A percentile compares a stretch with the other conserved stretches of the same genome.
These are phyloP conservation scores for Tachyglossus aculeatus DNA, from an alignment of 2,797 vertebrate species.

Conservation along the genomic window DNA sequence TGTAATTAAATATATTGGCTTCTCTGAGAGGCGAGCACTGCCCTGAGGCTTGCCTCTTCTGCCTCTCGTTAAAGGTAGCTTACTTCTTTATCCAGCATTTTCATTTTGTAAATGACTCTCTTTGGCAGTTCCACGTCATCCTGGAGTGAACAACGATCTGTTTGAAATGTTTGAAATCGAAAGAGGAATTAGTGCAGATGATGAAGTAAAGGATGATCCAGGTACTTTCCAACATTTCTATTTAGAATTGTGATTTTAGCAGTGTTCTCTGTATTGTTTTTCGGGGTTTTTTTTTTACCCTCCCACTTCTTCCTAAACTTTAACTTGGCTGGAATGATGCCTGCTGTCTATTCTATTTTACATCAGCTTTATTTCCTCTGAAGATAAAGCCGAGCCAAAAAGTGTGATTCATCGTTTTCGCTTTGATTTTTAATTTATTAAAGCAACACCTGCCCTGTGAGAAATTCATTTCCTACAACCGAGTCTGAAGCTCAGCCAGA, in stretches of 20 bases:
- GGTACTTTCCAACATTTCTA: conserved; percentile 67
- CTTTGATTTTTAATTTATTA: neutral
- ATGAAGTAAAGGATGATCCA: conserved; percentile 89
- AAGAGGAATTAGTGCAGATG: conserved; percentile 89
- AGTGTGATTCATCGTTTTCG: neutral
- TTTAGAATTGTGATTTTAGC: neutral
- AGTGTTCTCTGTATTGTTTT: neutral
- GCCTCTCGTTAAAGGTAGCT: conserved; percentile 17
- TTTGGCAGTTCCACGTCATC: conserved; percentile 88
- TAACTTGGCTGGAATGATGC: neutral
- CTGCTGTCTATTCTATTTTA: neutral
- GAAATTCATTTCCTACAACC: conserved; percentile 22
- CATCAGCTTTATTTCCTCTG: neutral
- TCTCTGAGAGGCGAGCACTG: conserved; percentile 13
- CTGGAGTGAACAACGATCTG: conserved; percentile 83
- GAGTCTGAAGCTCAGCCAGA: neutral
- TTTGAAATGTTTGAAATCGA: conserved; percentile 90
- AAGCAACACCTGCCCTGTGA: neutral
- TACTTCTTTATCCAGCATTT: neutral
- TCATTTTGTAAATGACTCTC: conserved; percentile 20
- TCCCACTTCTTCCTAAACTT: neutral
- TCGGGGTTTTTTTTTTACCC: neutral
- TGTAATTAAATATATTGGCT: conserved; percentile 31
- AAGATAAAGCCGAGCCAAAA: conserved; percentile 10
- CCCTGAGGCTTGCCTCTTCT: neutral